These are phyloP conservation scores for Nerophis ophidion DNA, from an alignment of 2,113 vertebrate genomes.

Conservation along the genomic window DNA sequence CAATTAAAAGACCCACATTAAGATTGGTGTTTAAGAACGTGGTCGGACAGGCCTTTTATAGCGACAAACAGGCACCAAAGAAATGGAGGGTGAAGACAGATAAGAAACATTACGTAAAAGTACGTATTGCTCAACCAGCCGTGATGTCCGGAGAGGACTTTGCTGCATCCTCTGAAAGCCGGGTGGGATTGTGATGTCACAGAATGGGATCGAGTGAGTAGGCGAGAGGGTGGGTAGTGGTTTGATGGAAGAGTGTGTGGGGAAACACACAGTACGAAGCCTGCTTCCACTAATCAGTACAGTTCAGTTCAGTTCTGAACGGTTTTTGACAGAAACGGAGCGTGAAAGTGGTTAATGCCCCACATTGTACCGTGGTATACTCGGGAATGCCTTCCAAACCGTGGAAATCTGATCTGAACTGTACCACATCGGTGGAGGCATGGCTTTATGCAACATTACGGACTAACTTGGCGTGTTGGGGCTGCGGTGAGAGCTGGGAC, in stretches of 20 bases:
- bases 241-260: slow-evolving; percentile 41
- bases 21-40: slow-evolving; percentile 21
- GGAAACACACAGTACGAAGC: slow-evolving; percentile 64
- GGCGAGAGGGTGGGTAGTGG: slow-evolving; percentile 5
- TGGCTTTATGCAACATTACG: slow-evolving; percentile 61
- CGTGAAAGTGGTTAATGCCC: no score
- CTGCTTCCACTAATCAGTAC: slow-evolving; percentile 1
- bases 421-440: neutral
- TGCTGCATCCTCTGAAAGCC: slow-evolving; percentile 33
- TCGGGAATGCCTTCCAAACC: no score
- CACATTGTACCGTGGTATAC: no score
- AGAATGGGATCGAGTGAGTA: slow-evolving; percentile 40
- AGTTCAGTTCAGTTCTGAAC: neutral
- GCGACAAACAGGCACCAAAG: slow-evolving; percentile 24
- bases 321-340: neutral
- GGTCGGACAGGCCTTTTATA: slow-evolving; percentile 34
- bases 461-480: slow-evolving; percentile 99
- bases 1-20: slow-evolving; percentile 17
- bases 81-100: slow-evolving; percentile 49
- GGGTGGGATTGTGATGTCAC: slow-evolving; percentile 55
- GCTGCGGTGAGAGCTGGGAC: slow-evolving; percentile 96
- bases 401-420: neutral
- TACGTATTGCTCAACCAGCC: slow-evolving; percentile 41
- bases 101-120: slow-evolving; percentile 31
- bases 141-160: slow-evolving; percentile 25